Evolutionary conservation across 2,113 vertebrate species (phyloP).

Genomic region (Garra rufa): DNA sequence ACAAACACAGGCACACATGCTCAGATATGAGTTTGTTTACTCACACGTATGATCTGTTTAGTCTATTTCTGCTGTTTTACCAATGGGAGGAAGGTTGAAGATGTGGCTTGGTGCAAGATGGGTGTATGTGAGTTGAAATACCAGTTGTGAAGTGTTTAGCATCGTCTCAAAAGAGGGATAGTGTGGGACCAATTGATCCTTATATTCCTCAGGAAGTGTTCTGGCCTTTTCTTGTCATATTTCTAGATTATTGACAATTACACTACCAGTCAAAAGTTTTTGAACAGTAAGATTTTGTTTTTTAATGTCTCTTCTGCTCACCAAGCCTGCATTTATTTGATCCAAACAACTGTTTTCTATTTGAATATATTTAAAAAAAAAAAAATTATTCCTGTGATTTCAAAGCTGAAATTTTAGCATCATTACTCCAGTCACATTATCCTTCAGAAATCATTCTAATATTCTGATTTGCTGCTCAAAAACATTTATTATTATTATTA

Average conservation of each 20-base stretch:
- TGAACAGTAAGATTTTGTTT: too few species aligned
- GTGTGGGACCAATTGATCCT: not conserved
- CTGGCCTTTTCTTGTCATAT: not conserved
- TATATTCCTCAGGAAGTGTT: not conserved
- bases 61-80: conserved; percentile 25
- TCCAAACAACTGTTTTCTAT: too few species aligned
- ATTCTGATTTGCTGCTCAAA: not conserved
- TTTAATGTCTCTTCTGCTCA: too few species aligned
- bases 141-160: not conserved
- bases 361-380: too few species aligned
- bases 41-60: not conserved
- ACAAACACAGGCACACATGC: conserved; percentile 21
- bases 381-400: too few species aligned
- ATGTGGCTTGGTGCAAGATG: not conserved
- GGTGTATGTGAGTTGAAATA: conserved; percentile 1
- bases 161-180: not conserved
- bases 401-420: not conserved
- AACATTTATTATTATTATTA: not conserved
- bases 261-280: too few species aligned
- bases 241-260: not conserved
- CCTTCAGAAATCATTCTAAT: not conserved
- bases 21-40: conserved; percentile 8
- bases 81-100: not conserved
- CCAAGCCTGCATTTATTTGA: too few species aligned
- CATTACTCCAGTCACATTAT: not conserved